These are phyloP conservation scores for Strix aluco DNA, from an alignment of 2,113 vertebrate species.

Conservation along the genomic window DNA sequence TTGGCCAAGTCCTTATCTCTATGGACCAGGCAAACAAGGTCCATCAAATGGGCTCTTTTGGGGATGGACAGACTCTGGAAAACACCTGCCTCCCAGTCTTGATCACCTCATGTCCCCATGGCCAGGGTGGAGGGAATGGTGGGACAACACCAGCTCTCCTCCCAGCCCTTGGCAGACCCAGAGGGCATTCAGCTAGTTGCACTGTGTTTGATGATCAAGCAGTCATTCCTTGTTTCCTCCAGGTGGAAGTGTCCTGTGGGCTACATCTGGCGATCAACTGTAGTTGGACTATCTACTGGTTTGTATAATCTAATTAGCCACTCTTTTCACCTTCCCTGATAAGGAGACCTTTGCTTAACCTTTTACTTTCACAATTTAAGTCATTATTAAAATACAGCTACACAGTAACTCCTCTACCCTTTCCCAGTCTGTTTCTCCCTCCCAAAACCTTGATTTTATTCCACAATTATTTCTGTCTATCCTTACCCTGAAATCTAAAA, in stretches of 20 bases:
- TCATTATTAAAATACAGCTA: slow-evolving; percentile 29
- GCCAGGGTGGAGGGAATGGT: not conserved
- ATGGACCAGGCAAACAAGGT: not conserved
- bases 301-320: slow-evolving; percentile 58
- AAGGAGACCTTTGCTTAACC: slow-evolving; percentile 46
- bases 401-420: not conserved
- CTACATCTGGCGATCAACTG: not conserved
- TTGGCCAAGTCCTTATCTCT: not conserved
- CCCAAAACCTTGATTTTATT: not conserved
- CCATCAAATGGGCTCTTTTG: not conserved
- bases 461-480: not conserved
- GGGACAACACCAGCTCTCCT: not conserved
- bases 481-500: not conserved
- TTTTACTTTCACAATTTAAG: slow-evolving; percentile 35
- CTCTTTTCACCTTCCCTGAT: slow-evolving; percentile 31
- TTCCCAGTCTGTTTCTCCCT: not conserved
- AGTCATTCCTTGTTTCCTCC: not conserved
- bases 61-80: not conserved
- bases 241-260: not conserved
- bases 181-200: not conserved
- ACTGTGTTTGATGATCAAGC: not conserved
- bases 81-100: not conserved
- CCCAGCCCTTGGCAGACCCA: not conserved
- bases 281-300: slow-evolving; percentile 23
- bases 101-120: not conserved